A percentile compares a stretch with the other conserved stretches of the same genome.
Conservation (phyloP, 1,140 invertebrate species). For the Stratiolaelaps scimitus region DNA sequence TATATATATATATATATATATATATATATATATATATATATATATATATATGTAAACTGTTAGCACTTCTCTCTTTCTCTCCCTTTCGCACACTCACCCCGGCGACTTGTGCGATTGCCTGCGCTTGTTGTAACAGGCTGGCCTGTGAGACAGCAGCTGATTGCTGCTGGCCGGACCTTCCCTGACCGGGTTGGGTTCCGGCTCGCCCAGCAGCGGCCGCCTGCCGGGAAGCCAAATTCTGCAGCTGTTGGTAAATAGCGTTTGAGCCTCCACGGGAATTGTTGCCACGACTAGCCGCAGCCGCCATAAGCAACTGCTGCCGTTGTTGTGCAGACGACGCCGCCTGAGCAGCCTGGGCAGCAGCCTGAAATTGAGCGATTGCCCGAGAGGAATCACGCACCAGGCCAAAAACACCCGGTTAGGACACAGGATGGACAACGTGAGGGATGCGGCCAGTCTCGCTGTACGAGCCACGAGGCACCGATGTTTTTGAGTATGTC, state of each 20-base stretch:
- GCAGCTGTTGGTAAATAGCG: slow-evolving; percentile 12
- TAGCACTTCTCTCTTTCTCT: background rate
- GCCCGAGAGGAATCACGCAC: no score
- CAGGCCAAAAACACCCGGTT: no score
- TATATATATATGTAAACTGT: no score
- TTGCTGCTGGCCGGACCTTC: background rate
- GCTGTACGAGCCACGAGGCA: no score
- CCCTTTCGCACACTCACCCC: background rate
- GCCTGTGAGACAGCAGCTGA: background rate
- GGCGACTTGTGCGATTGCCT: background rate
- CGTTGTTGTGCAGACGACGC: slow-evolving; percentile 13
- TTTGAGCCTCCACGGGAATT: slow-evolving; percentile 4
- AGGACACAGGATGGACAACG: no score
- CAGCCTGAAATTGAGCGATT: background rate
- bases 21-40: no score
- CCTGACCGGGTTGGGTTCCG: no score
- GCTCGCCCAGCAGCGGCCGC: background rate
- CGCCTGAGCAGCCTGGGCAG: slow-evolving; percentile 14
- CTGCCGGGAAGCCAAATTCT: background rate
- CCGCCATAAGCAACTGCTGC: slow-evolving; percentile 10
- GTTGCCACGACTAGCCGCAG: background rate
- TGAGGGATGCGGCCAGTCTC: no score
- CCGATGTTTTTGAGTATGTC: no score
- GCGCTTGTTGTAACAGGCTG: slow-evolving; percentile 7
- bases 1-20: no score